These are phyloP conservation scores for Himantopus leucocephalus DNA, from an alignment of 2,113 vertebrate genomes.

Conservation along the genomic window DNA sequence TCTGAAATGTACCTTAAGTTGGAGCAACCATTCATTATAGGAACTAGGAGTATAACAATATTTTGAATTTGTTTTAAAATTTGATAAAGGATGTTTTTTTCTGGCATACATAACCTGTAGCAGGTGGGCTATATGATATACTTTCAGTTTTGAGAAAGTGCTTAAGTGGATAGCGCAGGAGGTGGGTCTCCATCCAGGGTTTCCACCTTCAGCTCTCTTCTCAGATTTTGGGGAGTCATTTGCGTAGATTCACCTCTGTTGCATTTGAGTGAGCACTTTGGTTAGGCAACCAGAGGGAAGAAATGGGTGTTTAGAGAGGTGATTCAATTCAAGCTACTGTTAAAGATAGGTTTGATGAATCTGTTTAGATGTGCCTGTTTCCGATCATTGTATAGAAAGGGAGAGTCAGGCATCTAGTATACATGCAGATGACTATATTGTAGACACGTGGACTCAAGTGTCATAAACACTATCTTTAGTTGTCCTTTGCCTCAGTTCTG, in stretches of 20 bases:
- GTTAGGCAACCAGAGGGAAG: not conserved
- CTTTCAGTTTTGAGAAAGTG: not conserved
- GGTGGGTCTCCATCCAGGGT: not conserved
- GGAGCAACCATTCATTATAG: not conserved
- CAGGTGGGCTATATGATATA: not conserved
- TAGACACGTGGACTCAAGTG: not conserved
- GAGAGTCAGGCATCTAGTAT: not conserved
- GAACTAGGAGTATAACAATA: not conserved
- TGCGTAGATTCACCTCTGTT: not conserved
- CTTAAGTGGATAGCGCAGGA: not conserved
- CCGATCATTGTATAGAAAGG: not conserved
- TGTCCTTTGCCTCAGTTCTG: constrained; percentile 26
- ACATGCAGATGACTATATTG: not conserved
- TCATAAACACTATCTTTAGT: constrained; percentile 4
- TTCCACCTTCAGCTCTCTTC: not conserved
- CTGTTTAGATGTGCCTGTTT: not conserved
- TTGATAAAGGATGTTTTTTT: not conserved
- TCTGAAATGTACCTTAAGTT: not conserved
- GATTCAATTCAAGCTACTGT: not conserved
- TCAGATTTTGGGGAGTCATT: not conserved
- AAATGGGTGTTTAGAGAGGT: not conserved
- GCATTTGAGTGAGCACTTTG: not conserved
- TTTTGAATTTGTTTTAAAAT: not conserved
- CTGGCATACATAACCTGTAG: not conserved
- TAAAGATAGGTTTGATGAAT: not conserved